Base-by-base conservation (phyloP, 2,113 vertebrate species). In the Pseudopipra pipra region DNA sequence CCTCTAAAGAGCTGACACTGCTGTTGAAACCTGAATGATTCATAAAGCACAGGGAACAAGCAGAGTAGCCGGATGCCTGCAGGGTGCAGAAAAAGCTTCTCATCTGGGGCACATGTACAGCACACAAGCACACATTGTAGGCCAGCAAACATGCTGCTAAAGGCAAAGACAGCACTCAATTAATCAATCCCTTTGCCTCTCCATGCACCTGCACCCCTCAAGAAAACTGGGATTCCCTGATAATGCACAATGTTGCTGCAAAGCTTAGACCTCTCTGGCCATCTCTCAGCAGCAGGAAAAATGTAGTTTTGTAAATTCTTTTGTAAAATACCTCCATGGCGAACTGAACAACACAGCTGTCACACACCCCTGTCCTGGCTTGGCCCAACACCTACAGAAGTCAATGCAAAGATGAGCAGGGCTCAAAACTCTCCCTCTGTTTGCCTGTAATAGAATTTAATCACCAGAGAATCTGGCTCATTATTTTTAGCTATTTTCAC, bases 101-200 rank as follows among this genome's bases (percentile, higher is more conserved):
- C 65, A 75, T 70, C 65, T 78, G 52, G 70, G 23, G 54, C 43
- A 49, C 46, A 52, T 0, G 0, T 13, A 84, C 49, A 84, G 68
- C 30, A 51, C 27, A 41, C 18, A 66, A 39, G 22, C n/a, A 78
- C 4, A 1, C 1, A 3, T 3, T 1, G 4, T 0, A 61, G 37
- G 23, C 14, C 85, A 77, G 44, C 20, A 80, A 89, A 79, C 4
- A 1, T 1, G 3, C 77, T 87, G 81, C 24, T 61, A 33, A 84
- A 58, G 37, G 59, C 41, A 84, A 83, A 81, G 77, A 49, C 14
- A 78, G 59, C 63, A 49, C 35, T 44, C 59, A 91, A 21, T 5
- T 61, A 33, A 62, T 59, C 35, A 30, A 61, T 19, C 11, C 47
- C 39, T 85, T 55, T 85, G 52, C 25, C 43, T 68, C 76, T 63